Evolutionary conservation across 2,888 invertebrate species (phyloP).

Genomic region (Philereme transversata): DNA sequence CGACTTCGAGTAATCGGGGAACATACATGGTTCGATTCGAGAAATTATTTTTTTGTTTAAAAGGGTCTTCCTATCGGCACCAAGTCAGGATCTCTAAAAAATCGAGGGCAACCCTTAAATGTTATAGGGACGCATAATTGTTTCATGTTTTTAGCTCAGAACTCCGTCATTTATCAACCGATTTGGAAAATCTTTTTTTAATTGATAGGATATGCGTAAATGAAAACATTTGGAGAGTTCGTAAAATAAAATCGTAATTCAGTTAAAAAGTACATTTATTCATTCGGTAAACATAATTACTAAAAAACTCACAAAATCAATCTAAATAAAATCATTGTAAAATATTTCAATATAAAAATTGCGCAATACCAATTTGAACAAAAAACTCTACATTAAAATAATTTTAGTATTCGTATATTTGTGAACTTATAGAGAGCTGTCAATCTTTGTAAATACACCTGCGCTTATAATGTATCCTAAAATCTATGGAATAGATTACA

Average conservation of each 20-base stretch:
- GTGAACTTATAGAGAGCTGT: conserved; percentile 33
- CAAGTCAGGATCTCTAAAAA: too few species aligned
- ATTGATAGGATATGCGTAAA: too few species aligned
- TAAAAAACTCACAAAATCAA: conserved; percentile 42
- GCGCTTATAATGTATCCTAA: not conserved
- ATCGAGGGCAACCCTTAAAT: too few species aligned
- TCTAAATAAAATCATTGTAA: conserved; percentile 36
- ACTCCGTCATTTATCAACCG: too few species aligned
- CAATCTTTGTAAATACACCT: conserved; percentile 19
- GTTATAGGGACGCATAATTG: too few species aligned
- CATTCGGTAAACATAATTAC: conserved; percentile 43
- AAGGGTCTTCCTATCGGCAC: too few species aligned
- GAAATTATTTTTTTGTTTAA: too few species aligned
- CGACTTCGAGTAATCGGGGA: too few species aligned
- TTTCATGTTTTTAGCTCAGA: too few species aligned
- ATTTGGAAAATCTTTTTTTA: too few species aligned
- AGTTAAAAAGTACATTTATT: conserved; percentile 40
- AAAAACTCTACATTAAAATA: not conserved
- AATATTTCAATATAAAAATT: conserved; percentile 19
- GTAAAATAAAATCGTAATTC: not conserved
- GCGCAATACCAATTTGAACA: conserved; percentile 9
- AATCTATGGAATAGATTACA: not conserved
- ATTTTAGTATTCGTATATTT: conserved; percentile 9
- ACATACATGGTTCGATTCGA: too few species aligned
- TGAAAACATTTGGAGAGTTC: not conserved